Conservation (phyloP, 2,797 vertebrate species). For the Streptopelia turtur region DNA sequence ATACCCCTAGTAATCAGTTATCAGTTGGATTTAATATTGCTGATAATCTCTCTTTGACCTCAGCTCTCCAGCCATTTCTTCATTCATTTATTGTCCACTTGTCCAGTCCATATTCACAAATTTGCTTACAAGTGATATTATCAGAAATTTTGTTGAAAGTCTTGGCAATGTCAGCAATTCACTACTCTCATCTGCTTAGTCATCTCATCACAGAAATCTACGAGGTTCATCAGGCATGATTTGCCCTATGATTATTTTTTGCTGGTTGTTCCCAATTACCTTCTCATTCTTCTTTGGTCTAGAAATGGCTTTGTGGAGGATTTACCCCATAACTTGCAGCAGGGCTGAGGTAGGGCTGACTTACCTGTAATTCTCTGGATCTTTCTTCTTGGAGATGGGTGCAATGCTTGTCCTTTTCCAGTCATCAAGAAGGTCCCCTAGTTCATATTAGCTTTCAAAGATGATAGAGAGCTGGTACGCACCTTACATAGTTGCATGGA, state of each 20-base stretch:
- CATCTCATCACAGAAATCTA: not conserved
- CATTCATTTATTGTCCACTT: not conserved
- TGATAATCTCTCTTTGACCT: not conserved
- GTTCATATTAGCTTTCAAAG: not conserved
- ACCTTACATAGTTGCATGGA: not conserved
- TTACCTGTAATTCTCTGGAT: not conserved
- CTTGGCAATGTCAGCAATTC: not conserved
- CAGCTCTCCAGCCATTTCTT: not conserved
- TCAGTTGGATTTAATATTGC: not conserved
- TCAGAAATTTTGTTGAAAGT: not conserved
- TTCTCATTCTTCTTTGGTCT: not conserved
- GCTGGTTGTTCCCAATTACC: not conserved
- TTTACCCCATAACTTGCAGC: not conserved
- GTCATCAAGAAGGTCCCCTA: not conserved
- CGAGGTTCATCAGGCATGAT: not conserved
- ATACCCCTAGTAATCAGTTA: not conserved
- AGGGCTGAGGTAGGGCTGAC: not conserved
- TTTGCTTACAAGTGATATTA: not conserved
- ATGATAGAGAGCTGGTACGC: not conserved
- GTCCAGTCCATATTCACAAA: not conserved
- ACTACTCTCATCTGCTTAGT: not conserved
- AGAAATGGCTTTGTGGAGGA: not conserved
- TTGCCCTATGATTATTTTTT: not conserved
- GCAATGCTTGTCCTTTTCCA: not conserved
- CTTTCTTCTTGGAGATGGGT: not conserved